phyloP scores from a whole-genome alignment of 1,140 invertebrate genomes.

The Drosophila leontia region DNA sequence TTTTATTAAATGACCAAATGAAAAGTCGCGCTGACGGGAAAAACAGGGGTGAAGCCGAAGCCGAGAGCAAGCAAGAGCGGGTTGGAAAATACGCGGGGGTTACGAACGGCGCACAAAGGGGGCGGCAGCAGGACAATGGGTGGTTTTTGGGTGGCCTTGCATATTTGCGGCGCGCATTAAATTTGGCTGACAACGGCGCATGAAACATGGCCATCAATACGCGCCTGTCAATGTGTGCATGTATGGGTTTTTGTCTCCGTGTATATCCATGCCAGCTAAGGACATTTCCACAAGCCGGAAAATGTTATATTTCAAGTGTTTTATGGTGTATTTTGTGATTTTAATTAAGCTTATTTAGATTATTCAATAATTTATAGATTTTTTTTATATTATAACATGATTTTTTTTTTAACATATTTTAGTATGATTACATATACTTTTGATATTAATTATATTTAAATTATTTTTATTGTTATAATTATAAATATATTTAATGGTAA shows the following conservation, averaged over 20 bases:
- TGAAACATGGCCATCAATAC: conserved; percentile 81
- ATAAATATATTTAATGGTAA: background rate
- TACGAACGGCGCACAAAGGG: background rate
- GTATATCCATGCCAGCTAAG: background rate
- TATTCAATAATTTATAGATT: background rate
- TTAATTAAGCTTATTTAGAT: background rate
- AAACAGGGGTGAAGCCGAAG: conserved; percentile 5
- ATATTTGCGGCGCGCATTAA: conserved; percentile 82
- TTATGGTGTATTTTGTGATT: too few relatives aligned
- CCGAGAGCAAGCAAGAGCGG: background rate
- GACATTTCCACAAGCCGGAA: conserved; percentile 4
- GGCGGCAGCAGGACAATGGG: conserved; percentile 16
- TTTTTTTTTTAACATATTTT: background rate
- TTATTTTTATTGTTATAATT: background rate
- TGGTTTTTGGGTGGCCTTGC: conserved; percentile 61
- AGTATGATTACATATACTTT: too few relatives aligned
- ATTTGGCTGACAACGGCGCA: conserved; percentile 81
- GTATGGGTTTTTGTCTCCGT: conserved; percentile 11
- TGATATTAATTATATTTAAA: background rate
- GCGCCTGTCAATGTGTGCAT: conserved; percentile 64
- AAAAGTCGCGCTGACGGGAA: conserved; percentile 76
- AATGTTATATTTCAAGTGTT: background rate
- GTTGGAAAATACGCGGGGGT: background rate
- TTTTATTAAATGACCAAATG: conserved; percentile 83
- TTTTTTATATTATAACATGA: background rate